Conservation (phyloP, 2,797 vertebrate genomes). For the Semotilus atromaculatus region DNA sequence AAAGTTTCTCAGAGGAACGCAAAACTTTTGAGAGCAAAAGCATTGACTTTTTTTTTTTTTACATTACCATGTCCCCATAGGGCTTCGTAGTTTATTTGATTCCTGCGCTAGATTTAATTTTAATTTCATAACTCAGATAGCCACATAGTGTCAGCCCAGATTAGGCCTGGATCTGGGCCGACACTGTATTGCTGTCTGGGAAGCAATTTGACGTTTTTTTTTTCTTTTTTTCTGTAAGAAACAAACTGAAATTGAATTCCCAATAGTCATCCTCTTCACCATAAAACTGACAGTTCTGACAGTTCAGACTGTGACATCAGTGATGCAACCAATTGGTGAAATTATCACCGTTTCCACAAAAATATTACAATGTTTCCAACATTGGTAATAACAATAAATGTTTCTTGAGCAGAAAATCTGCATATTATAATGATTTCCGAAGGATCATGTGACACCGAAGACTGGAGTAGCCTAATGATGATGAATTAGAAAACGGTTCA, state of each 20-base stretch:
- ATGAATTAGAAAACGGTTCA: not conserved
- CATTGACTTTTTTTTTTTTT: no score
- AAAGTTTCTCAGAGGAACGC: no score
- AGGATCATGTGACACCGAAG: not conserved
- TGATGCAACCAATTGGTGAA: not conserved
- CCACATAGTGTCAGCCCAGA: no score
- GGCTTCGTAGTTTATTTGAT: not conserved
- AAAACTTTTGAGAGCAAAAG: no score
- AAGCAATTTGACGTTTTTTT: no score
- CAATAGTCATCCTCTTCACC: not conserved
- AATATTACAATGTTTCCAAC: not conserved
- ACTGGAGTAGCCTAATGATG: not conserved
- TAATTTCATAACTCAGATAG: not conserved
- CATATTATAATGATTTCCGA: not conserved
- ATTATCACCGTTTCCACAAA: no score
- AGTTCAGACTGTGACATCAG: not conserved
- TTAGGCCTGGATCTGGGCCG: no score
- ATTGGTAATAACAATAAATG: not conserved
- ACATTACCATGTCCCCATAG: no score
- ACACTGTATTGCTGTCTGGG: no score
- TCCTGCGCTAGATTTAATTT: not conserved
- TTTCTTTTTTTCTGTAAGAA: not conserved
- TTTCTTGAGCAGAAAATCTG: not conserved
- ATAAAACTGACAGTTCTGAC: not conserved
- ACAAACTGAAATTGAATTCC: no score